Base-by-base conservation (phyloP, 2,113 vertebrate genomes). In the Mirounga angustirostris region DNA sequence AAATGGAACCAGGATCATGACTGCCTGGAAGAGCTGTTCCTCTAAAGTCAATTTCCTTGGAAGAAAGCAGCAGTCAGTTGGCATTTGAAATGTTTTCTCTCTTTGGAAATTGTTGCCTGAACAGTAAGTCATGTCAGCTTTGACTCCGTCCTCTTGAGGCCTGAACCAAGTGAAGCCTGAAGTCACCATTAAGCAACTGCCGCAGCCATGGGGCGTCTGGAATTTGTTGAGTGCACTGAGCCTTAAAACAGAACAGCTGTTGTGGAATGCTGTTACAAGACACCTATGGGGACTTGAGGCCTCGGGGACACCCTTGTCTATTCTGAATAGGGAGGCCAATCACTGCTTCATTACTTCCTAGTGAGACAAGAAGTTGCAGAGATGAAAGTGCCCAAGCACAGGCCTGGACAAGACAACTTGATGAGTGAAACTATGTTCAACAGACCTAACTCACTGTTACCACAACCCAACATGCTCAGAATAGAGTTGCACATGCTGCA, bases 161-260 rank as follows among this genome's bases (percentile, higher is more conserved):
- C 96, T 30, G 56, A 96, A 98, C 95, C 97, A 97, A 98, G 94
- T 73, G 98, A 98, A 98, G 98, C 98, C 97, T 98, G 91, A 98
- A 98, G 98, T 98, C 98, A 95, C 98, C 96, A 98, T 98, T 98
- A 97, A 98, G 98, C 97, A 98, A 98, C 98, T 98, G 98, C 73
- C 63, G 81, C 2, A 0, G 96, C 98, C 94, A 67, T 26, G 97
- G 98, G 98, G 98, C 90, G 97, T 97, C 99, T 99, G 99, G 98
- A 99, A 99, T 99, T 97, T 98, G 98, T 98, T 97, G 98, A 98
- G 98, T 98, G 98, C 96, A 89, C 93, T 98, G 98, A 98, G 98
- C 98, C 98, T 98, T 98, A 98, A 98, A 99, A 98, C 74, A 91
- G 97, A 98, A 98, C 99, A 99, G 99, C 99, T 99, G 99, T 89